Evolutionary conservation across 2,888 invertebrate species (phyloP).

Genomic region (Eumacrocentrus americanus): DNA sequence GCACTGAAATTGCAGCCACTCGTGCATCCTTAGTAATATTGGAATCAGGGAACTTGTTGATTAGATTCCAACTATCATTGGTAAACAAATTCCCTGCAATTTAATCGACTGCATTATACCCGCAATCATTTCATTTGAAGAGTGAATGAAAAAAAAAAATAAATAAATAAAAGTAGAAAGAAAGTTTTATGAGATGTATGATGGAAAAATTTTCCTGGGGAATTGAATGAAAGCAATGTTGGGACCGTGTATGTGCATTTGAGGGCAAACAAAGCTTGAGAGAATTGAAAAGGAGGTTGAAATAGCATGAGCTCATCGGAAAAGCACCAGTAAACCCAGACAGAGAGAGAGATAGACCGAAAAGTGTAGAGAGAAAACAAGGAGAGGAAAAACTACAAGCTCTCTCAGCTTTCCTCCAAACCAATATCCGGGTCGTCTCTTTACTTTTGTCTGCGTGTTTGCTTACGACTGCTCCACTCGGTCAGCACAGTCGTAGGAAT

Average conservation of each 20-base stretch:
- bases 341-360: not conserved
- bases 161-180: not conserved
- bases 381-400: slow-evolving; percentile 2
- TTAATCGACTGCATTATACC: no score
- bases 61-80: not conserved
- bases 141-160: not conserved
- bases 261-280: slow-evolving; percentile 5
- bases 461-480: not conserved
- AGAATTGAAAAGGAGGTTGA: slow-evolving; percentile 13
- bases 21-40: not conserved
- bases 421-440: slow-evolving; percentile 17
- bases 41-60: not conserved
- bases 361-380: slow-evolving; percentile 1
- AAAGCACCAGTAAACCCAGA: not conserved
- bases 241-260: not conserved
- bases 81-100: not conserved
- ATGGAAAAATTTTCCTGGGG: not conserved
- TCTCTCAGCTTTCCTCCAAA: not conserved
- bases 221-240: slow-evolving; percentile 6
- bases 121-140: not conserved
- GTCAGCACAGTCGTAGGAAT: no score
- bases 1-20: not conserved
- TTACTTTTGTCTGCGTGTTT: slow-evolving; percentile 2
- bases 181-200: not conserved
- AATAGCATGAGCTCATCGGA: slow-evolving; percentile 1